Base-by-base conservation (phyloP, 2,113 vertebrate genomes). In the Burhinus oedicnemus region DNA sequence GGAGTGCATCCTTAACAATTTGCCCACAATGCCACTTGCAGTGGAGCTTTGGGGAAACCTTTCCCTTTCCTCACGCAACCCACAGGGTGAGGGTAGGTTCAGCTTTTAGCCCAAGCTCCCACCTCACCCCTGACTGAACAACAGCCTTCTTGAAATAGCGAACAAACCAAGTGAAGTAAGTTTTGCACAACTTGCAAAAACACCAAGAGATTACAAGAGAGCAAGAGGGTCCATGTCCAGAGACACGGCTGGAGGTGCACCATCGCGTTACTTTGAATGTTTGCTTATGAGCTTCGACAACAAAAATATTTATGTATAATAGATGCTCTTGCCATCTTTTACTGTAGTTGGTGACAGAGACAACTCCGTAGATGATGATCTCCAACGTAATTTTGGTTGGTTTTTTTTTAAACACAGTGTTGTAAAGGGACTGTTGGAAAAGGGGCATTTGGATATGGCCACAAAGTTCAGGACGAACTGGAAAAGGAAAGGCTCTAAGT, bases 401-500 rank as follows among this genome's bases (percentile, higher is more conserved):
- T n/a, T 11, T 29, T 44, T 87, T 79, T 57, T n/a, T 9, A 12
- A 79, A 19, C 27, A 44, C 12, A 11, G 32, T 6, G 5, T 19
- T 76, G 45, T 12, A 49, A 40, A 66, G 38, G 4, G 6, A 23
- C 21, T 8, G 36, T 8, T 74, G 25, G 12, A 32, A 68, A 66
- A 26, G 19, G 8, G 6, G 26, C 8, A 38, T 51, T 32, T 13
- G 49, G 49, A 7, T 5, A 2, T 0, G 16, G 54, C 44, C 36
- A 5, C 15, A 7, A 6, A n/a, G 34, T 23, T 52, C 6, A 15
- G 44, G 30, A 27, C 19, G 4, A 29, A 7, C 2, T 0, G 12
- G 25, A 8, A 30, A 11, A 52, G 3, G 1, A 38, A 11, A 27
- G 15, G 58, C 22, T 14, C 29, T 3, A 1, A 10, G 1, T 0